A percentile compares a stretch with the other conserved stretches of the same genome.
Evolutionary conservation across 2,797 vertebrate genomes (phyloP).

Genomic region (Hippoglossus hippoglossus): DNA sequence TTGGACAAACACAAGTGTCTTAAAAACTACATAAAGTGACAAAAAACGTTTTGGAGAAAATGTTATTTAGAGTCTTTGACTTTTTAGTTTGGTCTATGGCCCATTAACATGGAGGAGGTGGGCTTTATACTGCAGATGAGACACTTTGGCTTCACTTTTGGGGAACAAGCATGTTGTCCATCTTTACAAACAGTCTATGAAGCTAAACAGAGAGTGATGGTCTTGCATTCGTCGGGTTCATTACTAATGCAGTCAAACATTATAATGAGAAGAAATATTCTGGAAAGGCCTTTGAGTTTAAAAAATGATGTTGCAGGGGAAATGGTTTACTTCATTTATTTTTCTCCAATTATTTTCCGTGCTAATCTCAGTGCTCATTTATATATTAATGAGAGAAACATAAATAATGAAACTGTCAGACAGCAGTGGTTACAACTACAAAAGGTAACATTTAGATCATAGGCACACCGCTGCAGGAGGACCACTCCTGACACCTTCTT

Average conservation of each 20-base stretch:
- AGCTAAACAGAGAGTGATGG: no score
- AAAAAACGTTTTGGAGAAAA: no score
- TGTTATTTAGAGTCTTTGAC: no score
- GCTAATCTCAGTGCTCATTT: background rate
- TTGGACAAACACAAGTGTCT: no score
- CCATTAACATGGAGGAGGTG: no score
- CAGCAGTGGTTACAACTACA: background rate
- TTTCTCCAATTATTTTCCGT: background rate
- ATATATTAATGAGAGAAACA: background rate
- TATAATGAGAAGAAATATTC: background rate
- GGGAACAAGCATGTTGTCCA: no score
- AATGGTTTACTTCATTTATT: background rate
- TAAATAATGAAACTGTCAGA: conserved; percentile 3
- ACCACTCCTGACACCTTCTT: background rate
- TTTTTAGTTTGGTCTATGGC: no score
- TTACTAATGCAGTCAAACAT: no score
- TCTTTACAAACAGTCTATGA: no score
- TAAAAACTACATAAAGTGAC: no score
- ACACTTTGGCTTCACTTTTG: background rate
- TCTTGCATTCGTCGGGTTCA: no score
- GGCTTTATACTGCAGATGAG: background rate
- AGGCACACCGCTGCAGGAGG: background rate
- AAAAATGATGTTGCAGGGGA: conserved; percentile 3
- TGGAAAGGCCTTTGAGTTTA: background rate
- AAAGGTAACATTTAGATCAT: background rate